phyloP scores from a whole-genome alignment of 2,113 vertebrate species.

The Motacilla tschutschensis region DNA sequence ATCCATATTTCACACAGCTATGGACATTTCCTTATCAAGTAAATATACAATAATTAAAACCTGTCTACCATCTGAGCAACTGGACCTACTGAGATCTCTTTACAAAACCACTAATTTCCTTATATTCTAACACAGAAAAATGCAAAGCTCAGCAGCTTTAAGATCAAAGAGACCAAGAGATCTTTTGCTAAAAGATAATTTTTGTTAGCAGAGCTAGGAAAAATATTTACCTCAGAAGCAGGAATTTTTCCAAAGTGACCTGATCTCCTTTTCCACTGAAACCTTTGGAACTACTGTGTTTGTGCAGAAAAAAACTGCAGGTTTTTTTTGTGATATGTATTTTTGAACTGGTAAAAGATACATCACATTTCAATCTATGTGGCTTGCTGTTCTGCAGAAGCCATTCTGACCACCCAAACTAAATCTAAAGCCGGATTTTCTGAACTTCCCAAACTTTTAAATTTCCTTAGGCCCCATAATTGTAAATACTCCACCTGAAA shows the following conservation, averaged over 20 bases:
- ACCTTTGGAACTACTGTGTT: background rate
- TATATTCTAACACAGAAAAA: background rate
- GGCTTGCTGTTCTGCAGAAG: background rate
- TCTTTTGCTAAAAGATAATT: background rate
- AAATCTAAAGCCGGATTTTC: background rate
- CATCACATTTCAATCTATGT: background rate
- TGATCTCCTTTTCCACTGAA: background rate
- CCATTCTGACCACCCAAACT: background rate
- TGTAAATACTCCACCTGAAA: background rate
- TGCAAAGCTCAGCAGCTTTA: background rate
- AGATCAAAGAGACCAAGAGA: background rate
- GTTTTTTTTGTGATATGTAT: rapidly evolving
- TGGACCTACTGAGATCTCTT: background rate
- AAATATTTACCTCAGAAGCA: background rate
- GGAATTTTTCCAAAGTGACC: background rate
- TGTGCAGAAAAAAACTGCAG: background rate
- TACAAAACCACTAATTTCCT: background rate
- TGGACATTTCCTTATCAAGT: background rate
- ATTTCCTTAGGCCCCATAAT: background rate
- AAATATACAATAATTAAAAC: background rate
- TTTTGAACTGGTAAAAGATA: background rate
- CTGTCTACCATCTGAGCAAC: background rate
- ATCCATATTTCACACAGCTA: background rate
- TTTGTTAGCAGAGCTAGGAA: background rate
- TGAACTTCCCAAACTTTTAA: background rate